Conservation (phyloP, 2,113 vertebrate species). For the Petrocephalus zakoni region DNA sequence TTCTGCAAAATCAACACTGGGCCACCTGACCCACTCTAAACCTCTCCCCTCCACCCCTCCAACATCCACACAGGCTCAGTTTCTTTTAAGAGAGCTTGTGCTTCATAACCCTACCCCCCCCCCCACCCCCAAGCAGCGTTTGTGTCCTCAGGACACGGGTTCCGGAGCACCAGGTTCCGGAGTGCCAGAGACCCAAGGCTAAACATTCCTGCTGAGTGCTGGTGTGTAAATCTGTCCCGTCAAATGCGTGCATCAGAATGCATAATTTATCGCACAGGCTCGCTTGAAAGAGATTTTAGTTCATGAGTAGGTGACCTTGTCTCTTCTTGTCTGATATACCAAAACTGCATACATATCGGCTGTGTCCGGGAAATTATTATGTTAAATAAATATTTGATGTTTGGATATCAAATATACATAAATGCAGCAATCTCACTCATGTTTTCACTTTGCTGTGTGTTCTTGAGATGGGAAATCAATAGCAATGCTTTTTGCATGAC, state of each 20-base stretch:
- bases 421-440: neutral
- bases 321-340: neutral
- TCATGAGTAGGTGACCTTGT: neutral
- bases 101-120: neutral
- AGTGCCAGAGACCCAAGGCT: neutral
- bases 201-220: neutral
- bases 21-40: neutral
- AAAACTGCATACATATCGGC: neutral
- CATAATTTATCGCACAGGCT: neutral
- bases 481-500: neutral
- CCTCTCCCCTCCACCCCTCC: neutral
- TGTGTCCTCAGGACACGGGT: neutral
- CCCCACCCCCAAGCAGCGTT: neutral
- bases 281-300: constrained; percentile 9
- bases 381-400: constrained; percentile 3
- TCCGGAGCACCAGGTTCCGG: neutral
- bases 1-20: neutral
- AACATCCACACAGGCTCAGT: neutral
- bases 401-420: constrained; percentile 4
- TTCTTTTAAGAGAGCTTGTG: neutral
- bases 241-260: neutral
- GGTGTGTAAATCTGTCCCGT: neutral
- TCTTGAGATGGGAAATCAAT: neutral
- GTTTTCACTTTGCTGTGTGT: neutral
- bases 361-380: neutral